Evolutionary conservation across 1,140 invertebrate species (phyloP), one percentile per base, ranked within the genome.

Genomic region (Pseudomyrmex gracilis): DNA sequence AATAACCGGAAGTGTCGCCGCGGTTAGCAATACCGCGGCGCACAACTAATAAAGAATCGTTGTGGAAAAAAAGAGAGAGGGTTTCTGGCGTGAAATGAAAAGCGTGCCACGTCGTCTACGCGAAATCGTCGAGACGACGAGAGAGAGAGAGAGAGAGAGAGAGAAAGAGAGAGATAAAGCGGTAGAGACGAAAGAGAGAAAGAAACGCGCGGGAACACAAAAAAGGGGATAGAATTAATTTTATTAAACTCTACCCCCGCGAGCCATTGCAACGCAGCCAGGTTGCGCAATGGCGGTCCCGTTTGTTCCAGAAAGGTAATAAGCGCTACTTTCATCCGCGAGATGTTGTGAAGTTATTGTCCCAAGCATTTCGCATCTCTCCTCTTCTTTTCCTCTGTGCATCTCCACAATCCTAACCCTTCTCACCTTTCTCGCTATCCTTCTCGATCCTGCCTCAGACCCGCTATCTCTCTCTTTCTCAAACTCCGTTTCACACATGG

Each of bases 301-400:
- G 85, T 89, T 89, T 89, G 87, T 89, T 89, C 73, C 87, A 64
- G 67, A 58, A 34, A 85, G 82, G 85, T 89, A 89, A 89, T 89
- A 89, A 89, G 89, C 88, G 88, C 82, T 57, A 80, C 85, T 86
- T 89, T 89, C 87, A 89, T 89, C 82, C 77, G 82, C 85, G 88
- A 89, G 87, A 89, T 87, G 82, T 88, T 85, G 82, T 17, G 17
- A 88, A 89, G 86, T 89, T 89, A 89, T 89, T 89, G 87, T 89
- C 87, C 55, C 55, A 8, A 20, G 20, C 34, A 34, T 34, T 47
- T 60, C 55, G 15, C 55, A 13, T 43, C 4, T 15, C n/a, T n/a
- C 34, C 22, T 13, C 22, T n/a, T n/a, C 13, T 8, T 13, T 8
- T 15, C 8, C 76, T 20, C 22, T 20, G 45, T 53, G 53, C 24